These are phyloP conservation scores for Anabacerthia variegaticeps DNA, from an alignment of 2,797 vertebrate genomes.

Conservation along the genomic window DNA sequence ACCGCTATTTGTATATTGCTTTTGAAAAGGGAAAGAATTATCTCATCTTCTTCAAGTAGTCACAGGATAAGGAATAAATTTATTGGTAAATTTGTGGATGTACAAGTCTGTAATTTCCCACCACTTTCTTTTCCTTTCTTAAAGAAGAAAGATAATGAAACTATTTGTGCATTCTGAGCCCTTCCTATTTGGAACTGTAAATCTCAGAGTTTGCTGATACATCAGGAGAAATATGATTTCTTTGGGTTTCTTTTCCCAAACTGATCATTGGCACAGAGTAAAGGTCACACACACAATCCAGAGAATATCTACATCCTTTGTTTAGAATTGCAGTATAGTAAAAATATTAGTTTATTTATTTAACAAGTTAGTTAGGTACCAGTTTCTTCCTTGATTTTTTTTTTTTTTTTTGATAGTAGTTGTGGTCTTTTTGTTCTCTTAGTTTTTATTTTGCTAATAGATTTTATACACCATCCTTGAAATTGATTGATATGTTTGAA, in stretches of 20 bases:
- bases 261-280: neutral
- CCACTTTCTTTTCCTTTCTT: neutral
- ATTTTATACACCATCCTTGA: neutral
- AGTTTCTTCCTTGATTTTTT: neutral
- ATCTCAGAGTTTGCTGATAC: neutral
- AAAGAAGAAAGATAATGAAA: neutral
- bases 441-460: neutral
- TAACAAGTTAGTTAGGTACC: neutral
- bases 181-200: neutral
- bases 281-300: neutral
- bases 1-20: neutral
- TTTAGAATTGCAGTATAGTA: neutral
- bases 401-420: neutral
- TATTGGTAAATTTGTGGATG: neutral
- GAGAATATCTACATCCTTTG: neutral
- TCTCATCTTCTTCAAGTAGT: neutral
- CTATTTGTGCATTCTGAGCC: neutral
- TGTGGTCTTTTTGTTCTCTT: neutral
- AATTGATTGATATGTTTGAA: neutral
- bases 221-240: neutral
- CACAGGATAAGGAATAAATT: neutral
- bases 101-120: neutral
- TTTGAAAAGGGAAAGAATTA: neutral
- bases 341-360: neutral
- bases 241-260: rapidly evolving